phyloP scores from a whole-genome alignment of 2,888 invertebrate species.

The Tolmerus cingulatus region DNA sequence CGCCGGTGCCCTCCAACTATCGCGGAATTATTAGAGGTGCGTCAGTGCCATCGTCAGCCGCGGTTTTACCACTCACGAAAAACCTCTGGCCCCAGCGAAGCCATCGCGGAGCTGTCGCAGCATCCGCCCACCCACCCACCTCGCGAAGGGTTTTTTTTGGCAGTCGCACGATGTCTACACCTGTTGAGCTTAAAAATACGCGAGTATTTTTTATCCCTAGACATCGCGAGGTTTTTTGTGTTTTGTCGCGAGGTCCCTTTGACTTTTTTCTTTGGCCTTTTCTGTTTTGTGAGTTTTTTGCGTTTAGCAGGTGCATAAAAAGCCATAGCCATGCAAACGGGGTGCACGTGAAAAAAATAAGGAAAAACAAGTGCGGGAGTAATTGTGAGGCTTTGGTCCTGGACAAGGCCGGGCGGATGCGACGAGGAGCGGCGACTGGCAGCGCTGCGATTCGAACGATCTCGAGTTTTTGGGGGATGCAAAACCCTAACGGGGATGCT shows the following conservation, averaged over 20 bases:
- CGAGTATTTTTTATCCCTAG: neutral
- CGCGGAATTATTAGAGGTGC: neutral
- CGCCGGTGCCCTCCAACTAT: neutral
- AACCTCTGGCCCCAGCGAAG: neutral
- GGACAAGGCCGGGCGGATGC: neutral
- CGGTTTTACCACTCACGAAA: neutral
- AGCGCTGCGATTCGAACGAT: neutral
- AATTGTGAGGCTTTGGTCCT: neutral
- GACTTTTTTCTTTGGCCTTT: neutral
- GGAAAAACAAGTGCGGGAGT: neutral
- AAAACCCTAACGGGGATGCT: neutral
- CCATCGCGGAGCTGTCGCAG: neutral
- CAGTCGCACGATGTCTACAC: neutral
- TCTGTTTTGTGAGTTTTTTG: neutral
- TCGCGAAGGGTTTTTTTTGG: neutral
- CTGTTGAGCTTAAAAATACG: conserved; percentile 24
- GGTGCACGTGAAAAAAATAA: conserved; percentile 25
- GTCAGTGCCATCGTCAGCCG: neutral
- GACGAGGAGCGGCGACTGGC: neutral
- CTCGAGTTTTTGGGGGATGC: neutral
- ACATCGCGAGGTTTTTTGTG: neutral
- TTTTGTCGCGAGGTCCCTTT: neutral
- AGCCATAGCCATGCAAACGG: conserved; percentile 10
- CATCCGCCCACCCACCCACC: neutral
- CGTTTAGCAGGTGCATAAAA: conserved; percentile 24